These are phyloP conservation scores for Pseudococcus longispinus DNA, from an alignment of 2,888 invertebrate species.

Conservation along the genomic window DNA sequence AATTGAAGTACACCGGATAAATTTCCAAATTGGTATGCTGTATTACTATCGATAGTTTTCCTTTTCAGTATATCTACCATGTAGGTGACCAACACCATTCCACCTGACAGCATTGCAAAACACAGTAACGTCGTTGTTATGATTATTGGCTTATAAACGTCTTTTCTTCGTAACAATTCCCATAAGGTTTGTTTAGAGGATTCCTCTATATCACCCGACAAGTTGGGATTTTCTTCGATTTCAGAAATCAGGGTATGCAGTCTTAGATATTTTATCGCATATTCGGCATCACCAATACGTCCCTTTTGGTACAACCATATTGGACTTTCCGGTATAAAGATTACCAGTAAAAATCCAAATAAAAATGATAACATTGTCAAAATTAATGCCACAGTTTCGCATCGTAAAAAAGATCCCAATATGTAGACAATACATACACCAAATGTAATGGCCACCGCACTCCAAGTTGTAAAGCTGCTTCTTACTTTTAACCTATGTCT, in stretches of 20 bases:
- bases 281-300: constrained; percentile 65
- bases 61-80: constrained; percentile 64
- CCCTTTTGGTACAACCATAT: constrained; percentile 66
- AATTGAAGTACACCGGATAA: constrained; percentile 7
- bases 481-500: constrained; percentile 61
- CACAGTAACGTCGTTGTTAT: constrained; percentile 66
- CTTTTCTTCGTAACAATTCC: constrained; percentile 57
- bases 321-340: constrained; percentile 68
- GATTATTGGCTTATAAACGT: constrained; percentile 64
- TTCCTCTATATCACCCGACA: neutral
- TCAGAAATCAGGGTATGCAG: constrained; percentile 57
- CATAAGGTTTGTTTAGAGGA: neutral
- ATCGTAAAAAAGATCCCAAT: constrained; percentile 66
- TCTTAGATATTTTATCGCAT: constrained; percentile 59
- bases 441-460: constrained; percentile 66
- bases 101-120: constrained; percentile 68
- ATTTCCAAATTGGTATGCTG: neutral
- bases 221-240: neutral
- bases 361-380: constrained; percentile 63
- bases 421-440: constrained; percentile 67
- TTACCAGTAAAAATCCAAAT: constrained; percentile 63
- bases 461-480: constrained; percentile 68
- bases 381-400: constrained; percentile 59
- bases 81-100: constrained; percentile 68
- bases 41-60: neutral